Evolutionary conservation across 92 coral and sea anemone genomes (phyloP).

Genomic region (Heteractis magnifica): DNA sequence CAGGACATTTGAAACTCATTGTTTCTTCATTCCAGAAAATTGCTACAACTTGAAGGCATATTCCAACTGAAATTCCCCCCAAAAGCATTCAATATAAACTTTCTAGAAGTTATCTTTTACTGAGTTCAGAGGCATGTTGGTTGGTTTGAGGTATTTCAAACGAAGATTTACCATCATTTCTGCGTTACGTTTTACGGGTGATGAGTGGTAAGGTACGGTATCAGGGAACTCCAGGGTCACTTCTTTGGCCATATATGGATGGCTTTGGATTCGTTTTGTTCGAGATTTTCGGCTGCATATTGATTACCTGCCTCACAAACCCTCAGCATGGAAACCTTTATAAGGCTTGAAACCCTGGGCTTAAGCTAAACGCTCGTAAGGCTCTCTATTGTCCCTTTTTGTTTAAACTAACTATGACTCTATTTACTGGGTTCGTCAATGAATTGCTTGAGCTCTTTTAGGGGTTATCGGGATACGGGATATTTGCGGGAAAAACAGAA

Average conservation of each 20-base stretch:
- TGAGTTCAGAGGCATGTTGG: neutral
- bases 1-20: conserved; percentile 30
- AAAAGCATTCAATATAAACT: neutral
- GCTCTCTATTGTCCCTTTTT: neutral
- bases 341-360: too few species aligned
- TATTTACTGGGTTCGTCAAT: too few species aligned
- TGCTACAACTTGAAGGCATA: neutral
- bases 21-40: neutral
- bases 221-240: neutral
- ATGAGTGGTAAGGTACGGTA: neutral
- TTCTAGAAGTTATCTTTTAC: neutral
- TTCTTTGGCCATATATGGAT: conserved; percentile 4
- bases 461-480: too few species aligned
- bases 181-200: neutral
- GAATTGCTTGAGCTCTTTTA: too few species aligned
- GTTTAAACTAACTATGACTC: too few species aligned
- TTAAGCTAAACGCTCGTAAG: neutral
- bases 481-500: too few species aligned
- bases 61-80: neutral
- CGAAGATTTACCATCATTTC: neutral
- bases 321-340: neutral
- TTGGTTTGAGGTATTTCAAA: neutral
- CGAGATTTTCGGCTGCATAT: neutral
- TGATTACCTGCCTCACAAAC: neutral
- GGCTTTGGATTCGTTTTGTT: neutral